phyloP scores from a whole-genome alignment of 2,113 vertebrate genomes.

The Zosterops japonicus region DNA sequence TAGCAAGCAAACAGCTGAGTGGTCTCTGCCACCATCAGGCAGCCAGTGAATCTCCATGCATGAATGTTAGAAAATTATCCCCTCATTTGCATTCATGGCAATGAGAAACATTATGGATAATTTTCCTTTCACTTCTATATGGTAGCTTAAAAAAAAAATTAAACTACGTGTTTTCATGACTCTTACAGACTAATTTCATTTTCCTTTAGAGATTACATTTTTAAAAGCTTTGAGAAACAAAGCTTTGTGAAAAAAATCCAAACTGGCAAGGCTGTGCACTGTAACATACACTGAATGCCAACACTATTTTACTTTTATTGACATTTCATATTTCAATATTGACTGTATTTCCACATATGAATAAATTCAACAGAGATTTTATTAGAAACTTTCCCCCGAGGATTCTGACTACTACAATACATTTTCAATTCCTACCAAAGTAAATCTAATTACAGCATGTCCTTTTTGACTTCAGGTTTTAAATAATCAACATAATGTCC shows the following conservation, averaged over 20 bases:
- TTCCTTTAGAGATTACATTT: background rate
- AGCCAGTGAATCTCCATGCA: background rate
- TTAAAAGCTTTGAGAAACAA: constrained; percentile 6
- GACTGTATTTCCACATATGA: background rate
- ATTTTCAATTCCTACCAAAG: background rate
- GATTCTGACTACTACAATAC: background rate
- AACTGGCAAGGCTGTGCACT: background rate
- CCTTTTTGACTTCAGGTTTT: background rate
- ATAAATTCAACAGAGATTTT: constrained; percentile 22
- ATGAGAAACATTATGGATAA: background rate
- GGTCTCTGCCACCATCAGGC: background rate
- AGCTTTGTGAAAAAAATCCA: background rate
- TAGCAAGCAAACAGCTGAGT: background rate
- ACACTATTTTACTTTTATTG: constrained; percentile 15
- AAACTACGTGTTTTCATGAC: background rate
- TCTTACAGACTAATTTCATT: background rate
- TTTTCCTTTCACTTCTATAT: background rate
- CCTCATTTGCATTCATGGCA: background rate
- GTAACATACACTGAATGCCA: background rate
- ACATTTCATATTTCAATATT: constrained; percentile 1
- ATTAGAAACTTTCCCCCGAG: constrained; percentile 5
- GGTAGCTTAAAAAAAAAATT: background rate
- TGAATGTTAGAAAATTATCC: background rate
- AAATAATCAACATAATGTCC: background rate
- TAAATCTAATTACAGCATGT: constrained; percentile 7